Evolutionary conservation across 2,888 invertebrate genomes (phyloP).

Genomic region (Nemoura dubitans): DNA sequence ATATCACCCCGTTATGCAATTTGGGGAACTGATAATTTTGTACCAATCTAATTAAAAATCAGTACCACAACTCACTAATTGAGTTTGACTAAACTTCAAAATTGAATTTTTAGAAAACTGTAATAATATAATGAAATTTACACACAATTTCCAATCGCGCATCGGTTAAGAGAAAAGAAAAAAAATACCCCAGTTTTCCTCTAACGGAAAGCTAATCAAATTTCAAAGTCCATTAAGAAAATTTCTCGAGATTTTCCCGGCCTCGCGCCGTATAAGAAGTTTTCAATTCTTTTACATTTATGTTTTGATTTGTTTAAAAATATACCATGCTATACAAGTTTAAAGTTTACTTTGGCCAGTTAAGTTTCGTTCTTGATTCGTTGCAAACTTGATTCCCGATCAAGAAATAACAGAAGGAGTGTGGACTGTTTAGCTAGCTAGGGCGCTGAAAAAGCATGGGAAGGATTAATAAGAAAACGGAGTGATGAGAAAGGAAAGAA

Average conservation of each 20-base stretch:
- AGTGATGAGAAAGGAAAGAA: slow-evolving; percentile 39
- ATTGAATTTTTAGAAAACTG: not conserved
- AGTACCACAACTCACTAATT: not conserved
- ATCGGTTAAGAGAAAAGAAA: not conserved
- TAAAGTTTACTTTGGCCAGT: slow-evolving; percentile 34
- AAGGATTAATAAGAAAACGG: slow-evolving; percentile 45
- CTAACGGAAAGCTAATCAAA: slow-evolving; percentile 15
- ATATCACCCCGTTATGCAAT: not conserved
- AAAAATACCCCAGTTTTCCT: not conserved
- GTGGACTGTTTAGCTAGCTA: not conserved
- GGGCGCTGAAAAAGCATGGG: slow-evolving; percentile 27
- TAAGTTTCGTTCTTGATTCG: slow-evolving; percentile 17
- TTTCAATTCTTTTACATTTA: not conserved
- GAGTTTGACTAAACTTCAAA: not conserved
- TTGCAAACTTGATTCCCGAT: slow-evolving; percentile 43
- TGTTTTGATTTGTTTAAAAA: slow-evolving; percentile 43
- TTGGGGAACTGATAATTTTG: not conserved
- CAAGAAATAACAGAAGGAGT: slow-evolving; percentile 46
- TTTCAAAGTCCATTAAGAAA: slow-evolving; percentile 32
- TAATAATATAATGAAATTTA: not conserved
- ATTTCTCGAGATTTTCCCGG: not conserved
- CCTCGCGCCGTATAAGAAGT: not conserved
- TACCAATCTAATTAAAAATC: not conserved
- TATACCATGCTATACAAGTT: not conserved
- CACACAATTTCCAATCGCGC: not conserved